A percentile compares a stretch with the other conserved stretches of the same genome.
These are phyloP conservation scores for Helleia helle DNA, from an alignment of 2,888 invertebrate species.

Conservation along the genomic window DNA sequence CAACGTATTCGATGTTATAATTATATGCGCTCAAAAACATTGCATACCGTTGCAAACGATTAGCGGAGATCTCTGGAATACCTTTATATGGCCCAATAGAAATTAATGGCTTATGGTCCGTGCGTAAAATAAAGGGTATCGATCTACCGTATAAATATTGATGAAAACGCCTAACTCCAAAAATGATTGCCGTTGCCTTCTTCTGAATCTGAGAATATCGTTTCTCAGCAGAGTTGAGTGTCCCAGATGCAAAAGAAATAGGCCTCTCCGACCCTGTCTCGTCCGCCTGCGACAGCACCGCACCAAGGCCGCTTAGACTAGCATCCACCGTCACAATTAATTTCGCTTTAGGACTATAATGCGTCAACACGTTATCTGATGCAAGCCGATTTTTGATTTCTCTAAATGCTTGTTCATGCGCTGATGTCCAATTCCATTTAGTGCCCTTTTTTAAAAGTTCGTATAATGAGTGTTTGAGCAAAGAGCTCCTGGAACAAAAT, in stretches of 20 bases:
- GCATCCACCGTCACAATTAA: constrained; percentile 26
- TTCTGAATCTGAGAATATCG: constrained; percentile 25
- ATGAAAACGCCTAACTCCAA: constrained; percentile 21
- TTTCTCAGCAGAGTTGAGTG: constrained; percentile 19
- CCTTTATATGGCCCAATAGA: constrained; percentile 19
- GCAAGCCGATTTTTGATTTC: too few relatives aligned
- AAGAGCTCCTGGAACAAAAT: too few relatives aligned
- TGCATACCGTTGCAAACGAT: constrained; percentile 20
- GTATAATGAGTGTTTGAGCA: too few relatives aligned
- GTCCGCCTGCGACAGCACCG: constrained; percentile 20
- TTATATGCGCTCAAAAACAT: constrained; percentile 19
- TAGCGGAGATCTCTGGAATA: constrained; percentile 20
- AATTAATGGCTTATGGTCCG: constrained; percentile 18
- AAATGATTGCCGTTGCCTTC: constrained; percentile 26
- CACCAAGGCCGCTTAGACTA: constrained; percentile 20
- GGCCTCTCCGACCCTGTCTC: constrained; percentile 14
- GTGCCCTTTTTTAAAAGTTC: too few relatives aligned
- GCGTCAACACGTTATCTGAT: too few relatives aligned
- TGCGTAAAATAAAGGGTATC: constrained; percentile 16
- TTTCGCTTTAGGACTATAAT: too few relatives aligned
- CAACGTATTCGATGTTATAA: constrained; percentile 17
- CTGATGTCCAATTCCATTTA: too few relatives aligned
- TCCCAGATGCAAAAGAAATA: constrained; percentile 20
- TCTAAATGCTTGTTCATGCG: too few relatives aligned
- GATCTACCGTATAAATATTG: constrained; percentile 24